Evolutionary conservation across 2,113 vertebrate species (phyloP), one percentile per base, ranked within the genome.

Genomic region (Rhabdomys dilectus): DNA sequence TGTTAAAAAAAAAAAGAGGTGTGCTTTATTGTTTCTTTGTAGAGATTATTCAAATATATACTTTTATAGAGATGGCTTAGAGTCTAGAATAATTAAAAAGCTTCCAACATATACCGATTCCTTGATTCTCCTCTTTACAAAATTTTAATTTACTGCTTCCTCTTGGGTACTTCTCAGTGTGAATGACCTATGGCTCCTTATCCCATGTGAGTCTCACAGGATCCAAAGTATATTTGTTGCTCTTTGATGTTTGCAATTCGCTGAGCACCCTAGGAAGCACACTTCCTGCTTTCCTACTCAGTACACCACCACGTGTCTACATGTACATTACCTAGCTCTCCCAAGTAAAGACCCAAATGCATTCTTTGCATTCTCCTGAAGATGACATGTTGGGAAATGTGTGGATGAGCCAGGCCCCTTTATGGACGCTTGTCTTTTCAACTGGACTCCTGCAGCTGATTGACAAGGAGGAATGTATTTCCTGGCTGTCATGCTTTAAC

Each of bases 11-110:
- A 89, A 78, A 90, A 88, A 31, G 31, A 34, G 70, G 16, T 68
- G 22, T 60, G 64, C 42, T 90, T 95, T 95, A 58, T 72, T 92
- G 16, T 90, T 48, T 91, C 97, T 96, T 75, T 84, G 13, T 70
- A 78, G 86, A 85, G 76, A 96, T 92, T 88, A 66, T 89, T 97
- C 42, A 80, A 94, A 97, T 93, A 88, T 39, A 92, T 76, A 56
- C 73, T 80, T 97, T 88, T 42, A 86, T 87, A 75, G 90, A 70
- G 88, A 89, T 58, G 56, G 81, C 42, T 91, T 91, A 9, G 17
- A 12, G 86, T 78, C 78, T 48, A 56, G 13, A 94, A 89, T 73
- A 77, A 92, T 88, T 92, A 70, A 91, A 92, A 88, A 34, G 29
- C 24, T 53, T 75, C 58, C 75, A 91, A 56, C 42, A 64, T 85